Conservation (phyloP, 2,113 vertebrate species). For the Microtus ochrogaster region DNA sequence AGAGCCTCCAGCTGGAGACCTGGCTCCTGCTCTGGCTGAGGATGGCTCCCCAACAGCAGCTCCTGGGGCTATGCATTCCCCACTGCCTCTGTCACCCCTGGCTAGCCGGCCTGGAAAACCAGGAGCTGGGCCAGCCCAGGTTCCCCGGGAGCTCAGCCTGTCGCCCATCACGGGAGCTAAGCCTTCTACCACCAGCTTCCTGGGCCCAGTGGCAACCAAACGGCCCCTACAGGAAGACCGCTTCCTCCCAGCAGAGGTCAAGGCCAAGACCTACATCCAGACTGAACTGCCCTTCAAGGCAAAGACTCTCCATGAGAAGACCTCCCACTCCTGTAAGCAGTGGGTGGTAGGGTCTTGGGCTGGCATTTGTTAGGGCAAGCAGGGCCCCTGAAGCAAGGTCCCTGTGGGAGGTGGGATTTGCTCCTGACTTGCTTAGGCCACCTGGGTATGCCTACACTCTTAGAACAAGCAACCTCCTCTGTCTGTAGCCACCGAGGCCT, state of each 20-base stretch:
- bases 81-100: too few species aligned
- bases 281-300: conserved; percentile 92
- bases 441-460: conserved; percentile 43
- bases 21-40: not conserved
- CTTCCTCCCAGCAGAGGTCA: conserved; percentile 81
- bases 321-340: conserved; percentile 89
- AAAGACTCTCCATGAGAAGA: conserved; percentile 92
- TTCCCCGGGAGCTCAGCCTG: conserved; percentile 81
- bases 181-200: conserved; percentile 80
- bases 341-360: conserved; percentile 64
- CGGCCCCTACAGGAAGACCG: conserved; percentile 88
- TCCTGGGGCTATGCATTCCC: too few species aligned
- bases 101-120: too few species aligned
- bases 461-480: conserved; percentile 61
- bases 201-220: conserved; percentile 88
- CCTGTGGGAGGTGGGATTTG: conserved; percentile 64
- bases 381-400: conserved; percentile 11
- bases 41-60: too few species aligned
- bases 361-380: conserved; percentile 52
- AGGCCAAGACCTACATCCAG: conserved; percentile 88
- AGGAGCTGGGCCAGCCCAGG: conserved; percentile 76
- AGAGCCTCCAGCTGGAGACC: conserved; percentile 88
- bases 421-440: not conserved
- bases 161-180: conserved; percentile 85
- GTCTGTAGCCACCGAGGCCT: conserved; percentile 89